phyloP scores from a whole-genome alignment of 53 echinoderm and acorn worm genomes.

The Actinopyga echinites region DNA sequence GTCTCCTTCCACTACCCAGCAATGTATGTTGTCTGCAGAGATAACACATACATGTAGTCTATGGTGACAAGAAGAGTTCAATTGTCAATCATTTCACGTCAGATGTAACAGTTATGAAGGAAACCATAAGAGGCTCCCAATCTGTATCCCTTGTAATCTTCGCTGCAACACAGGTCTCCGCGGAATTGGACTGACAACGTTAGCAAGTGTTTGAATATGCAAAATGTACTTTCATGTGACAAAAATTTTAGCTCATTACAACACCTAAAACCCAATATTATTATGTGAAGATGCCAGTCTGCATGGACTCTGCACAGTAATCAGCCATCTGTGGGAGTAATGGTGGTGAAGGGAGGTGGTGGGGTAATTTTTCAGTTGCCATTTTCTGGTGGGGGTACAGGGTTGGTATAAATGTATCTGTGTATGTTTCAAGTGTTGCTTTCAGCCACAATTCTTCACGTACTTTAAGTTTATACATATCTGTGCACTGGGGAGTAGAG shows the following conservation, averaged over 20 bases:
- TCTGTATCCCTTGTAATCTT: slow-evolving; percentile 22
- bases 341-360: too few species aligned
- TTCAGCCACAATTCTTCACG: too few species aligned
- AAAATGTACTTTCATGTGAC: slow-evolving; percentile 1
- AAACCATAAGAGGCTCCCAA: neutral
- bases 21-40: neutral
- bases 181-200: slow-evolving; percentile 16
- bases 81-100: too few species aligned
- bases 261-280: neutral
- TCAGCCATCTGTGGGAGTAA: neutral
- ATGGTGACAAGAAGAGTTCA: too few species aligned
- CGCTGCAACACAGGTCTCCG: neutral
- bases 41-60: too few species aligned
- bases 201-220: slow-evolving; percentile 3
- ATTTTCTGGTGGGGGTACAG: too few species aligned
- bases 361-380: too few species aligned
- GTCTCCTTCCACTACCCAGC: slow-evolving; percentile 11
- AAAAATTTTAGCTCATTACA: neutral
- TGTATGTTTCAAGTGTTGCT: too few species aligned
- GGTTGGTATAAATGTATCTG: too few species aligned
- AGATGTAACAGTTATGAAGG: neutral
- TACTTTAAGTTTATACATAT: too few species aligned
- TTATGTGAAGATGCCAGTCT: slow-evolving; percentile 5
- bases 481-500: too few species aligned
- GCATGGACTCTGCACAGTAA: neutral